A percentile compares a stretch with the other conserved stretches of the same genome.
phyloP scores from a whole-genome alignment of 1,140 invertebrate genomes.

The Diabrotica virgifera region DNA sequence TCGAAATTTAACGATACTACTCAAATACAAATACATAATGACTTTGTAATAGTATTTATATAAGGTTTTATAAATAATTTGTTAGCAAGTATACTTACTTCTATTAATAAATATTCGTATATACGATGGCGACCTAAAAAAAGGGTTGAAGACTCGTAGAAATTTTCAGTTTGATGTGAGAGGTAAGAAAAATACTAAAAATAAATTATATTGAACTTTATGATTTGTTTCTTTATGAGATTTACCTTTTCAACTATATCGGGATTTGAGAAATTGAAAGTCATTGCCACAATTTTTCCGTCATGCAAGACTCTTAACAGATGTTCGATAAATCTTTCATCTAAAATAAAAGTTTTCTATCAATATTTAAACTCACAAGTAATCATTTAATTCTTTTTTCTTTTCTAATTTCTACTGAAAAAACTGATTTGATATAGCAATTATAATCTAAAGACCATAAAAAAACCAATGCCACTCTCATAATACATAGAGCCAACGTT shows the following conservation, averaged over 20 bases:
- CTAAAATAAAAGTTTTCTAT: slow-evolving; percentile 18
- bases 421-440: too few species aligned
- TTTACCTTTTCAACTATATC: slow-evolving; percentile 34
- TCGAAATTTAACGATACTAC: too few species aligned
- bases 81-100: slow-evolving; percentile 28
- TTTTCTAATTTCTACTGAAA: background rate
- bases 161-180: slow-evolving; percentile 25
- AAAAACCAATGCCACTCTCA: background rate
- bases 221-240: background rate
- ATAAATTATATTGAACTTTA: slow-evolving; percentile 7
- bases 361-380: background rate
- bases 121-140: slow-evolving; percentile 30
- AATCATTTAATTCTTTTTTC: too few species aligned
- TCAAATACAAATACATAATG: too few species aligned
- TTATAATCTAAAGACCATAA: background rate
- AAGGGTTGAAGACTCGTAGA: slow-evolving; percentile 23
- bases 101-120: slow-evolving; percentile 34
- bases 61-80: too few species aligned
- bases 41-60: too few species aligned
- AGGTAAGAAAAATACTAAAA: slow-evolving; percentile 35
- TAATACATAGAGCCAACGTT: too few species aligned
- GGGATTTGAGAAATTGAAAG: slow-evolving; percentile 30
- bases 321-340: slow-evolving; percentile 15
- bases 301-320: slow-evolving; percentile 17
- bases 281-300: slow-evolving; percentile 17